These are phyloP conservation scores for Strigamia crassipes DNA, from an alignment of 2,888 invertebrate species.

Conservation along the genomic window DNA sequence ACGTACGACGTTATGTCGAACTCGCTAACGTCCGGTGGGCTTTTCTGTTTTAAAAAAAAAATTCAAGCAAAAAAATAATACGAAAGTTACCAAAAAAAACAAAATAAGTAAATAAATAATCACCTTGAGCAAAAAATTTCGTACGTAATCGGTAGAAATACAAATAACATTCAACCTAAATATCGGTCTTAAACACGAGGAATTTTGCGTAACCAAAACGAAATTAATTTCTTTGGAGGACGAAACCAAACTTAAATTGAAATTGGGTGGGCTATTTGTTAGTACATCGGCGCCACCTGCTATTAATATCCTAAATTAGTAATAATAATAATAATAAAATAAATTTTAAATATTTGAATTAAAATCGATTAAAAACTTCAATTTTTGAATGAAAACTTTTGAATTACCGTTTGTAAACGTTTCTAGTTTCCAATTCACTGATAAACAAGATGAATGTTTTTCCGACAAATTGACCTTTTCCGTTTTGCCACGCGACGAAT, in stretches of 20 bases:
- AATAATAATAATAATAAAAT: neutral
- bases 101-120: neutral
- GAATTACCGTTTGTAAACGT: slow-evolving; percentile 22
- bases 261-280: neutral
- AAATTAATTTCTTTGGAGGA: neutral
- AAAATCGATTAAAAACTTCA: too few species aligned
- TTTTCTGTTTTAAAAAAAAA: slow-evolving; percentile 7
- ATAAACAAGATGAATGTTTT: neutral
- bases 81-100: neutral
- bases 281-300: neutral
- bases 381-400: too few species aligned
- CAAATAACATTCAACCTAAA: neutral
- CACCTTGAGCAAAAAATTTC: slow-evolving; percentile 14
- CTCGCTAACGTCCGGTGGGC: neutral
- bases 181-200: neutral
- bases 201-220: neutral
- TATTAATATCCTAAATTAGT: neutral
- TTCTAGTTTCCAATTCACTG: neutral
- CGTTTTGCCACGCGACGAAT: neutral
- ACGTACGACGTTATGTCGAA: slow-evolving; percentile 7
- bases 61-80: too few species aligned
- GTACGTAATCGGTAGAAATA: slow-evolving; percentile 4
- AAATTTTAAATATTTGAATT: too few species aligned
- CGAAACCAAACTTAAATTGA: neutral
- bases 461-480: neutral